Conservation (phyloP, 2,113 vertebrate genomes). For the Pungitius pungitius region DNA sequence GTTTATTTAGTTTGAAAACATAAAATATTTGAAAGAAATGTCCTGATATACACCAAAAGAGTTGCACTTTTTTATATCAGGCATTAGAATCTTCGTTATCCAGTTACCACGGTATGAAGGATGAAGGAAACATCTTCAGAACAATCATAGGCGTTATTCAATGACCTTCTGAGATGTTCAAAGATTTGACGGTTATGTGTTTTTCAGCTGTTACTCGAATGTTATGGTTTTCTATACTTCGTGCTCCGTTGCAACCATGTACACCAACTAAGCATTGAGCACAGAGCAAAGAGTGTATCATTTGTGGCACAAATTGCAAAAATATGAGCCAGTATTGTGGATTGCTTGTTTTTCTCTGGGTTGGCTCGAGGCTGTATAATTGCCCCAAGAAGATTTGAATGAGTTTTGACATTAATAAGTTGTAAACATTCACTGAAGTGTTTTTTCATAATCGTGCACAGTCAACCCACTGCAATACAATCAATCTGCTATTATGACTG, state of each 20-base stretch:
- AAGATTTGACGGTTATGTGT: neutral
- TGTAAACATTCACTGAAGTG: conserved; percentile 5
- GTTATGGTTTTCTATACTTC: neutral
- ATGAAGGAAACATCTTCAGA: neutral
- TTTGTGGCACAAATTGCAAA: conserved; percentile 44
- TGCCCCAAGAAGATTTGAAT: neutral
- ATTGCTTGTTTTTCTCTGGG: conserved; percentile 31
- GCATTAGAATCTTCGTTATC: neutral
- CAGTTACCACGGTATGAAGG: neutral
- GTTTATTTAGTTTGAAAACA: neutral
- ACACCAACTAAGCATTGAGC: conserved; percentile 14
- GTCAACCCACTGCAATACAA: conserved; percentile 15
- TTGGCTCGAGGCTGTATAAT: conserved; percentile 21
- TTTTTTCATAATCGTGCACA: conserved; percentile 12
- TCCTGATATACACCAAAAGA: neutral
- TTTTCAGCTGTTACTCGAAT: conserved; percentile 13
- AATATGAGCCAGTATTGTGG: conserved; percentile 3
- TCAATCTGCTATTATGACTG: conserved; percentile 26
- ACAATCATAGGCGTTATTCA: neutral
- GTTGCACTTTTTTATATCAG: neutral
- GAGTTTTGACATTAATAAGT: neutral
- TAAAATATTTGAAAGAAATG: neutral
- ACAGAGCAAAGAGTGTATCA: conserved; percentile 20
- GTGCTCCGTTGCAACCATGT: conserved; percentile 21
- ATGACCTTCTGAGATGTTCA: neutral